These are phyloP conservation scores for Struthidea cinerea DNA, from an alignment of 2,113 vertebrate species.

Conservation along the genomic window DNA sequence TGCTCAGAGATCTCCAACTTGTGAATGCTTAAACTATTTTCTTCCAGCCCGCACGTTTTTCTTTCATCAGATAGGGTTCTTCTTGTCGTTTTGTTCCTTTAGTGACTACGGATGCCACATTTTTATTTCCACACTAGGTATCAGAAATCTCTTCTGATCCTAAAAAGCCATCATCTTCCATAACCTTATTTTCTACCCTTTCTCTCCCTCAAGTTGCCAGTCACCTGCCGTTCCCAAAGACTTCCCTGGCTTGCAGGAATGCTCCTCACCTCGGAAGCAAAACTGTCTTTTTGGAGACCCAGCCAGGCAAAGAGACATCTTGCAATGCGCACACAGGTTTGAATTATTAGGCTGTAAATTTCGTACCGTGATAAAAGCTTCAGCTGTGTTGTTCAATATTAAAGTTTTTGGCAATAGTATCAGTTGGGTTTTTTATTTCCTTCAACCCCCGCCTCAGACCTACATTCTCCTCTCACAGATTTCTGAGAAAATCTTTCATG, in stretches of 20 bases:
- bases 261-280: not conserved
- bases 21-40: not conserved
- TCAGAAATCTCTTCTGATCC: not conserved
- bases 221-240: not conserved
- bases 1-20: not conserved
- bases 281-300: not conserved
- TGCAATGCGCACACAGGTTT: not conserved
- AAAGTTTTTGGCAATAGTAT: conserved; percentile 24
- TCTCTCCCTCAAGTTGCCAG: not conserved
- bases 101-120: not conserved
- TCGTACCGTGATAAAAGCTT: conserved; percentile 55
- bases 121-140: not conserved
- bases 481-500: conserved; percentile 50
- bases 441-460: not conserved
- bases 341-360: conserved; percentile 54
- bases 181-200: not conserved
- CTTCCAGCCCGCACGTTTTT: not conserved
- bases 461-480: not conserved
- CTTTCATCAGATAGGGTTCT: not conserved
- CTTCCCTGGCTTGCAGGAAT: not conserved
- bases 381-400: conserved; percentile 50
- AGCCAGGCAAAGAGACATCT: not conserved
- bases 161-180: not conserved
- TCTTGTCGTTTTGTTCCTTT: not conserved
- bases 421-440: conserved; percentile 1